Evolutionary conservation across 2,888 invertebrate genomes (phyloP).

Genomic region (Emmelina monodactyla): DNA sequence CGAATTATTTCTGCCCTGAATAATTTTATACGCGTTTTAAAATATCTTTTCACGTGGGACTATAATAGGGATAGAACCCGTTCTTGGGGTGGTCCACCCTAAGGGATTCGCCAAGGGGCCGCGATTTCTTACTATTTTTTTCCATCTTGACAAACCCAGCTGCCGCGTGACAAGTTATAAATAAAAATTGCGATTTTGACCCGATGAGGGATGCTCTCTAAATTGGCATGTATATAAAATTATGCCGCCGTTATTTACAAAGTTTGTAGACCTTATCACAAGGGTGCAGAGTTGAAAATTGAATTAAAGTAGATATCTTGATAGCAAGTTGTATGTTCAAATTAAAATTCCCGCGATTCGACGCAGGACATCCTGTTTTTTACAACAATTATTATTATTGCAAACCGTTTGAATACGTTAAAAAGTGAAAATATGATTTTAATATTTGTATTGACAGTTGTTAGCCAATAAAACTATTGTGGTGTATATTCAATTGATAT

Average conservation of each 20-base stretch:
- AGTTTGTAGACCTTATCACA: not conserved
- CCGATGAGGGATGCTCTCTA: slow-evolving; percentile 50
- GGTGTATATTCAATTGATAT: too few species aligned
- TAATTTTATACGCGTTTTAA: slow-evolving; percentile 66
- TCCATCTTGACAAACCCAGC: slow-evolving; percentile 61
- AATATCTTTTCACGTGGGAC: slow-evolving; percentile 64
- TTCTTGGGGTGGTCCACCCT: slow-evolving; percentile 54
- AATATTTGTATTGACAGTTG: slow-evolving; percentile 10
- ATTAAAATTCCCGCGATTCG: slow-evolving; percentile 39
- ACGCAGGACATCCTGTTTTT: slow-evolving; percentile 62
- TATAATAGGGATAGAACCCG: slow-evolving; percentile 57
- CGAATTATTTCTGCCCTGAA: slow-evolving; percentile 61
- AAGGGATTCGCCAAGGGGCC: slow-evolving; percentile 34
- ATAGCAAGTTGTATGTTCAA: slow-evolving; percentile 20
- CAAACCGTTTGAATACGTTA: slow-evolving; percentile 45
- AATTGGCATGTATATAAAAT: slow-evolving; percentile 25
- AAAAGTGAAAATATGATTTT: slow-evolving; percentile 15
- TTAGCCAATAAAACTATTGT: too few species aligned
- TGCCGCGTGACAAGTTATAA: slow-evolving; percentile 60
- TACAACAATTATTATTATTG: slow-evolving; percentile 58
- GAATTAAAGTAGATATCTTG: slow-evolving; percentile 1
- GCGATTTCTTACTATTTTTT: slow-evolving; percentile 49
- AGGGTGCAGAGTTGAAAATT: not conserved
- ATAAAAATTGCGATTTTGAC: slow-evolving; percentile 65
- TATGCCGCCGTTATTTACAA: not conserved